phyloP scores from a whole-genome alignment of 2,113 vertebrate genomes.

The Nipponia nippon region DNA sequence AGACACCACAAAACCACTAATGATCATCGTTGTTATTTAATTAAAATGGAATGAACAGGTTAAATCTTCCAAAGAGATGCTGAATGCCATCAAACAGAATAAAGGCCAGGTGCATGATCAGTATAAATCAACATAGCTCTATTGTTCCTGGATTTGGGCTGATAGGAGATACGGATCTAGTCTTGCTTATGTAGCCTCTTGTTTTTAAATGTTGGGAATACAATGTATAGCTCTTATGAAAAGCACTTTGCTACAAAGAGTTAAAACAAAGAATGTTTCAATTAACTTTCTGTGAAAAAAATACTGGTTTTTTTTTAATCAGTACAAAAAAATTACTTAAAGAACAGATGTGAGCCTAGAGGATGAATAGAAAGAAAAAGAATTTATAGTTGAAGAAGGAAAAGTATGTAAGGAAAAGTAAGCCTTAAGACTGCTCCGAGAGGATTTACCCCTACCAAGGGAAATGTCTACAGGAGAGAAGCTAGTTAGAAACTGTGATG shows the following conservation, averaged over 20 bases:
- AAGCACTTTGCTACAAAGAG: not conserved
- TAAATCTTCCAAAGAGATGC: not conserved
- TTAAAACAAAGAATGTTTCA: not conserved
- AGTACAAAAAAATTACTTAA: not conserved
- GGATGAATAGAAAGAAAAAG: not conserved
- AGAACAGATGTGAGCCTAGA: not conserved
- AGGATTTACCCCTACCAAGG: not conserved
- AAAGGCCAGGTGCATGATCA: not conserved
- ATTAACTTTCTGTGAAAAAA: not conserved
- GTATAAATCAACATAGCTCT: not conserved
- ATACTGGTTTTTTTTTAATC: not conserved
- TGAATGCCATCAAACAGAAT: not conserved
- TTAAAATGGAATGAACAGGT: slow-evolving; percentile 10
- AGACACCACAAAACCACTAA: not conserved
- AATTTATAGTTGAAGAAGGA: not conserved
- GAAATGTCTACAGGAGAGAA: not conserved
- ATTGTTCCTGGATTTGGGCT: not conserved
- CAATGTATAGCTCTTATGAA: not conserved
- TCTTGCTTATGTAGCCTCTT: not conserved
- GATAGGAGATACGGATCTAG: not conserved
- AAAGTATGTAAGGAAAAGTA: not conserved
- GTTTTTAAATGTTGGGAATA: not conserved
- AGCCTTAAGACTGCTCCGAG: not conserved
- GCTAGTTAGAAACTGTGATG: not conserved
- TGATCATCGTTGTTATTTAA: not conserved